Evolutionary conservation across 2,797 vertebrate genomes (phyloP), one percentile per base, ranked within the genome.

Genomic region (Benthosema pterotum): DNA sequence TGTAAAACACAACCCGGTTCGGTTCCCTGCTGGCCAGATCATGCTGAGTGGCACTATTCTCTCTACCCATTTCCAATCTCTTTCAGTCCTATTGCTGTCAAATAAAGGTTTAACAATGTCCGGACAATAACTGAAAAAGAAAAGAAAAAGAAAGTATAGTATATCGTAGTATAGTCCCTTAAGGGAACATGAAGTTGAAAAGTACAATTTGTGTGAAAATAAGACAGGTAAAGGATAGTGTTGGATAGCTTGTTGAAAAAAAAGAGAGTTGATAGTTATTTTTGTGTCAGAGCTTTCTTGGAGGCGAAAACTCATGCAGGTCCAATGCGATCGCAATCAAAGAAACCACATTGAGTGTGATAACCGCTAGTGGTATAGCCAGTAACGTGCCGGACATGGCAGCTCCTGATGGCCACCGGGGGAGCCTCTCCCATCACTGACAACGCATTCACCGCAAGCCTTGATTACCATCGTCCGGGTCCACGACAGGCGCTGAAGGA

Each of bases 291-390:
- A 64, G 63, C 28, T 58, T n/a, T 14, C 38, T 61, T 32, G 65
- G 62, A 83, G 71, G 85, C 74, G 77, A 77, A 83, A 38, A 68
- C 47, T 5, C 22, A 25, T 25, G 22, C 52, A 3, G 57, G 62
- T 72, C 74, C 32, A 38, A 56, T 85, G 76, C 88, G 86, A 90
- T 87, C 84, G 73, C 87, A 90, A 92, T 91, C 87, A 85, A 66
- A 45, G 55, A 28, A 79, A 78, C 70, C 69, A 56, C 71, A 67
- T 67, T 63, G 53, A 65, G 52, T 53, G 62, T 84, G 85, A 88
- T 82, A 80, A 87, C 72, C 67, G 67, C 72, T 65, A 67, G 60
- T 68, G 77, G 70, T 79, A 72, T 74, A 25, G 22, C 22, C 22
- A 25, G n/a, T n/a, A n/a, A 52, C 32, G 32, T 11, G 32, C 80